These are phyloP conservation scores for Drosophila nigricruria DNA, from an alignment of 2,888 invertebrate species.

Conservation along the genomic window DNA sequence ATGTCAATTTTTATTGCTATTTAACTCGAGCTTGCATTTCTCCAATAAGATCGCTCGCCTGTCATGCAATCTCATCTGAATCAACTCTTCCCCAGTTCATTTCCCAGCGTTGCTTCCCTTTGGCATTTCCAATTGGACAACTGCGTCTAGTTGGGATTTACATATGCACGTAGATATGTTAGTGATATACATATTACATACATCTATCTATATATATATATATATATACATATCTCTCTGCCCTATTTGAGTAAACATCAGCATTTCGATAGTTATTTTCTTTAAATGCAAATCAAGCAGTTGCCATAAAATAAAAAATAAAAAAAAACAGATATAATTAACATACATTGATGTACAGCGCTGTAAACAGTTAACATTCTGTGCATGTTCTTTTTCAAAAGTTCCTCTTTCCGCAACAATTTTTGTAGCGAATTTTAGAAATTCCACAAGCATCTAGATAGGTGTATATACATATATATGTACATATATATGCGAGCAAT, in stretches of 20 bases:
- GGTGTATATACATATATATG: background rate
- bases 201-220: background rate
- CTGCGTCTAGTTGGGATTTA: constrained; percentile 33
- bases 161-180: background rate
- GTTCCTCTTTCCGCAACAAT: constrained; percentile 27
- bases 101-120: background rate
- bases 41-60: constrained; percentile 43
- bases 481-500: background rate
- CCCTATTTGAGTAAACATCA: constrained; percentile 1
- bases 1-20: constrained; percentile 24
- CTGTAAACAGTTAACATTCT: constrained; percentile 45
- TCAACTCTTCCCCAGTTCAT: constrained; percentile 10
- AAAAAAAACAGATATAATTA: background rate
- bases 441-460: constrained; percentile 17
- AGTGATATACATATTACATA: too few species aligned
- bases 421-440: constrained; percentile 10
- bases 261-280: constrained; percentile 29
- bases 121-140: constrained; percentile 1
- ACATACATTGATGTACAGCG: too few species aligned
- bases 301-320: constrained; percentile 33
- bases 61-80: constrained; percentile 26
- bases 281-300: constrained; percentile 60
- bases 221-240: background rate
- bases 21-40: constrained; percentile 58
- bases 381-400: constrained; percentile 33